Evolutionary conservation across 2,113 vertebrate species (phyloP), one percentile per base, ranked within the genome.

Genomic region (Phyllopteryx taeniolatus): DNA sequence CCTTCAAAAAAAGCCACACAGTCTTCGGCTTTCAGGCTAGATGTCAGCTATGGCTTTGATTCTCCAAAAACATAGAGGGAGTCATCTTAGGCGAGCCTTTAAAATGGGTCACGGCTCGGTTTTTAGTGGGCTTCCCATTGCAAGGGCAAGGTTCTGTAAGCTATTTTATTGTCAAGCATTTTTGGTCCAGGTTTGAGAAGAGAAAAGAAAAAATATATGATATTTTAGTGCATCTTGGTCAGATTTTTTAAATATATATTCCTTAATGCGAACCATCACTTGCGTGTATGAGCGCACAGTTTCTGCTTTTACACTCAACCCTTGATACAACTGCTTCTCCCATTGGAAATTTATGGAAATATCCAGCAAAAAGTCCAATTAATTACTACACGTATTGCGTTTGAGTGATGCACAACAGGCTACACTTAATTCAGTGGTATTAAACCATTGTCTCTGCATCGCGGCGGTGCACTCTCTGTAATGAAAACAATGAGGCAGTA

Each of bases 401-500:
- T 68, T 35, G 51, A 12, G 27, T n/a, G 22, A 66, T 1, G 42
- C 19, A 42, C 81, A 79, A 86, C 79, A 82, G 27, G 80, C 84
- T 74, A 62, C 67, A 76, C 74, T 75, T 72, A 78, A 67, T n/a
- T 46, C 42, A 66, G 22, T 31, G 42, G 72, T 65, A 8, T 27
- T 57, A 67, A 61, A 19, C 63, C 59, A 35, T 81, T 71, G 60
- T 78, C 75, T 57, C 61, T 8, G 78, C 82, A 83, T 88, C 84
- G 77, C 77, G 81, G 81, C 74, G 49, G 67, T 47, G 53, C 87
- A 89, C 88, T 91, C 87, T 90, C 83, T 86, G 84, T 88, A 90
- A 91, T 89, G 85, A 91, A 88, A 85, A 87, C 84, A 90, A 91
- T 81, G 84, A 86, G 80, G 71, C 86, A 83, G 79, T 78, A 70